Base-by-base conservation (phyloP, 2,888 invertebrate species). In the Coleophora deauratella region DNA sequence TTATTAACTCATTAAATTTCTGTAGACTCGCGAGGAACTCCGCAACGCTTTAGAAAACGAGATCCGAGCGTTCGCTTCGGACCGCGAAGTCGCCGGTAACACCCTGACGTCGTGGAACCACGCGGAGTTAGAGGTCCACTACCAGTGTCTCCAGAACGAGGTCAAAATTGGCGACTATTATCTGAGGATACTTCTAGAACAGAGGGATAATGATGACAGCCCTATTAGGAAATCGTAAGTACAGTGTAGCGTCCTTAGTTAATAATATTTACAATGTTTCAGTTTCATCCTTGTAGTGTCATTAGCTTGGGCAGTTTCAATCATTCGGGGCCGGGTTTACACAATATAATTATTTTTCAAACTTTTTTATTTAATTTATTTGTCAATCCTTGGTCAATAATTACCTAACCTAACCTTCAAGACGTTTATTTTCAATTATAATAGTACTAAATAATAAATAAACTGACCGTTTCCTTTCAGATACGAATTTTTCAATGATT, bases 121-220 rank as follows among this genome's bases (percentile, higher is more conserved):
- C 85, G 91, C 94, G 33, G 99, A 99, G 78, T 96, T 99, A 68
- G 96, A 98, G 86, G 91, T 98, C 10, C 91, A 91, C 61, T 99
- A 99, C 86, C 92, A 93, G 66, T 97, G 98, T 62, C 88, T 99
- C 50, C 92, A 94, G 42, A 97, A 98, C 58, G 99, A 99, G 86
- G 96, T 99, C 52, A 95, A 95, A 85, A 98, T 99, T 58, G 99
- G 99, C 11, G 98, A 99, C 76, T 99, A 99, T 80, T 99, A 98
- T 74, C 89, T 99, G 52, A 88, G 99, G 54, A 88, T 99, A 60
- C 87, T 99, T 50, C 84, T 99, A 41, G 98, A 99, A 72, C 96
- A 97, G 79, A 92, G 94, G 59, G 93, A 94, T 58, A 91, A 89
- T 68, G 93, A 93, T 51, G 91, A 95, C 76, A 92, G 93, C 67